Base-by-base conservation (phyloP, 2,797 vertebrate species). In the Odontamblyopus rebecca region DNA sequence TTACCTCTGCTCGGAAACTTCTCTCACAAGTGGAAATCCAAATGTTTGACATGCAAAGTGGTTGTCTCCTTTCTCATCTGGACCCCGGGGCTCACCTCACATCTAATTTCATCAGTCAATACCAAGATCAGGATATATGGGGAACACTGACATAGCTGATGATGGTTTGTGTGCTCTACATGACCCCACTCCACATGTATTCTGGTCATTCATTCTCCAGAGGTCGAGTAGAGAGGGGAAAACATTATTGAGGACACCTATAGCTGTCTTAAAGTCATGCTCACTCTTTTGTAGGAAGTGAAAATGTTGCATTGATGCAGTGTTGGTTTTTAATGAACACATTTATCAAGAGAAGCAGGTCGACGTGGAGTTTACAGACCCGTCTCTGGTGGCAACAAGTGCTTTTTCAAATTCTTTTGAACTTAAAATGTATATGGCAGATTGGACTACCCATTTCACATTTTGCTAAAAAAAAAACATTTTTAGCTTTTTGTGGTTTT, bases 51-150 rank as follows among this genome's bases (percentile, higher is more conserved):
- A 57, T 54, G 77, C 71, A 79, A 69, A 84, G 81, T 73, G 78
- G 80, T 76, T 71, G 70, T 74, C 71, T 84, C 78, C 64, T 51
- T 73, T 70, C 76, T 83, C 77, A 82, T 87, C 75, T 63, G 59
- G 75, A 72, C 62, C 76, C 85, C 8, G 4, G 71, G 69, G 50
- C 62, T 69, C 75, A 82, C 73, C 44, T 80, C 74, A 78, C 82
- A 78, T 88, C 81, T 89, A 88, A 91, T 91, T 86, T 81, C 84
- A 86, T 86, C 86, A 82, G 89, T 91, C 89, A 88, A 71, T 73
- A 81, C 76, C 83, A 88, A 89, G 81, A 81, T 61, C 74, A 70
- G 64, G 60, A 76, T 77, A 73, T 89, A 85, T 89, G 86, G 85
- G 85, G 88, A 26, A 74, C 50, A 57, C 51, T 53, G 68, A 80